A percentile compares a stretch with the other conserved stretches of the same genome.
phyloP scores from a whole-genome alignment of 1,140 invertebrate genomes.

The Stegodyphus mimosarum region DNA sequence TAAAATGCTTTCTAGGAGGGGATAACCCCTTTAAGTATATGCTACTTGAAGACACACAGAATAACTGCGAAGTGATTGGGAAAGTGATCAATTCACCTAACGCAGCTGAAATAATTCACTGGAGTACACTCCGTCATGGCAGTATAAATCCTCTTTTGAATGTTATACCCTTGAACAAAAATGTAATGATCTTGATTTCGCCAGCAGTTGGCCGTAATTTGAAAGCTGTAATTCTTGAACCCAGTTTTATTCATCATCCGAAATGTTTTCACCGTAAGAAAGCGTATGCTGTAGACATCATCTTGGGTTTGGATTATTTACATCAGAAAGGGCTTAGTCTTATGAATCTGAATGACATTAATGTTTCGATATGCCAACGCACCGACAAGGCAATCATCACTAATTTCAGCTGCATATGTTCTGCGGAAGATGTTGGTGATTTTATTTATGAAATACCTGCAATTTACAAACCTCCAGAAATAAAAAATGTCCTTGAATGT shows the following conservation, averaged over 20 bases:
- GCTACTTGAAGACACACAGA: constrained; percentile 1
- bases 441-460: background rate
- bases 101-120: background rate
- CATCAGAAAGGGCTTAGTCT: constrained; percentile 4
- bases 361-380: constrained; percentile 1
- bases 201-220: background rate
- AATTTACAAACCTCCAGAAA: constrained; percentile 3
- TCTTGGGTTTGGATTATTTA: constrained; percentile 20
- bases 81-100: background rate
- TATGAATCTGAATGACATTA: constrained; percentile 19
- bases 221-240: background rate
- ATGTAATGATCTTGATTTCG: background rate
- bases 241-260: constrained; percentile 20
- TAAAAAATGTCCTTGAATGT: background rate
- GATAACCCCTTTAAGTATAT: background rate
- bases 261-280: constrained; percentile 34
- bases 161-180: background rate
- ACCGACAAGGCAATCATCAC: constrained; percentile 25
- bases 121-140: constrained; percentile 8
- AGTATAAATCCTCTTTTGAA: constrained; percentile 15
- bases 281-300: background rate
- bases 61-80: background rate
- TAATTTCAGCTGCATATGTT: background rate
- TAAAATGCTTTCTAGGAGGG: background rate
- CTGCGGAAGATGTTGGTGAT: background rate